A percentile compares a stretch with the other conserved stretches of the same genome.
phyloP scores from a whole-genome alignment of 2,888 invertebrate species.

The Hypolimnas misippus region DNA sequence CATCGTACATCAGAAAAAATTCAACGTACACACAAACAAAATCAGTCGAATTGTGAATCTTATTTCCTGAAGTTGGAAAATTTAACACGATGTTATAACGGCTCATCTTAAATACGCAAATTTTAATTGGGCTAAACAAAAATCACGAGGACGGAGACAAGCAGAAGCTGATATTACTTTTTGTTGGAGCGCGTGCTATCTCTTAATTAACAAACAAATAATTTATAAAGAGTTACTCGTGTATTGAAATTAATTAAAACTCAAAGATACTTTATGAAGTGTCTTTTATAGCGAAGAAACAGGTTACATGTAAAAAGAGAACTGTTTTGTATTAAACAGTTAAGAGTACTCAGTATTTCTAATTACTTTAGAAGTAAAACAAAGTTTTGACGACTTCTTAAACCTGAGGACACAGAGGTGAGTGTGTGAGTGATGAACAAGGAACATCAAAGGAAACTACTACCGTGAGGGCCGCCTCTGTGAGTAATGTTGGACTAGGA shows the following conservation, averaged over 20 bases:
- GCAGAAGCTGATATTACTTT: no score
- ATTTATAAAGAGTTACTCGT: not conserved
- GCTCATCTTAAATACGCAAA: no score
- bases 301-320: not conserved
- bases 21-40: no score
- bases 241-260: not conserved
- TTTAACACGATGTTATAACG: no score
- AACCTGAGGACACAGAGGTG: constrained; percentile 2
- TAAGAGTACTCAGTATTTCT: constrained; percentile 5
- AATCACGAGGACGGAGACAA: no score
- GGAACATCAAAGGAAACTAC: constrained; percentile 17
- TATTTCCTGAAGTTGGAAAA: no score
- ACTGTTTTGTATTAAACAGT: not conserved
- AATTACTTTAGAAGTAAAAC: constrained; percentile 5
- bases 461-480: constrained; percentile 1
- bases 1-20: no score
- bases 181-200: no score
- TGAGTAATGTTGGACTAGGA: not conserved
- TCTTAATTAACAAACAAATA: not conserved
- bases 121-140: no score
- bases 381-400: constrained; percentile 7
- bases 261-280: not conserved
- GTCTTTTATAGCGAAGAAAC: not conserved
- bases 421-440: not conserved
- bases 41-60: no score